Evolutionary conservation across 2,797 vertebrate species (phyloP).

Genomic region (Lagodon rhomboides): DNA sequence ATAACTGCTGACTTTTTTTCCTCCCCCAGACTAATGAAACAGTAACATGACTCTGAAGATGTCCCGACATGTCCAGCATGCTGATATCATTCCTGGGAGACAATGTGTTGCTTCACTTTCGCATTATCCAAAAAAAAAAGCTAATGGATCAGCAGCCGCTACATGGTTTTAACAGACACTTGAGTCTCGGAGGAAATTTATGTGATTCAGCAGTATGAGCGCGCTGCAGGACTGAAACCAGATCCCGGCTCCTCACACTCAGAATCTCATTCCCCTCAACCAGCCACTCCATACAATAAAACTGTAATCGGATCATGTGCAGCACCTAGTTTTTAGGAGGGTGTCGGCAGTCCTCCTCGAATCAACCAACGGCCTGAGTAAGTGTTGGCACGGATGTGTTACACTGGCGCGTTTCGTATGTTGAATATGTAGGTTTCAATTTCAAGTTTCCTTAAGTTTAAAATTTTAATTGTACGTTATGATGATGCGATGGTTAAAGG

Average conservation of each 20-base stretch:
- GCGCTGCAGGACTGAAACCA: slow-evolving; percentile 77
- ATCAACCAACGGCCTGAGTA: neutral
- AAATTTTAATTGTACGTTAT: too few species aligned
- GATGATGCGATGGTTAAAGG: too few species aligned
- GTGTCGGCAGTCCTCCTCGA: slow-evolving; percentile 48
- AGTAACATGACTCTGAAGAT: neutral
- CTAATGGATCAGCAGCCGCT: slow-evolving; percentile 43
- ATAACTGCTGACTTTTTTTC: neutral
- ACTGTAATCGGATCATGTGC: slow-evolving; percentile 68
- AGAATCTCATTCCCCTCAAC: slow-evolving; percentile 67
- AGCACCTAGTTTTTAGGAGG: slow-evolving; percentile 53
- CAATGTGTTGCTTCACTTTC: slow-evolving; percentile 18
- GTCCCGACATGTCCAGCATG: neutral
- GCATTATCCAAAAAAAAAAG: slow-evolving; percentile 12
- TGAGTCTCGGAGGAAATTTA: slow-evolving; percentile 51
- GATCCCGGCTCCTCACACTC: slow-evolving; percentile 69
- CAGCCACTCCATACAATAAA: slow-evolving; percentile 53
- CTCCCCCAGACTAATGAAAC: neutral
- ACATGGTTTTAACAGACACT: slow-evolving; percentile 45
- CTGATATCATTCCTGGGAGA: neutral
- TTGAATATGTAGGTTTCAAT: too few species aligned
- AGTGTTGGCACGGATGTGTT: too few species aligned
- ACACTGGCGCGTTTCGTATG: too few species aligned
- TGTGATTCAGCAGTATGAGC: slow-evolving; percentile 78
- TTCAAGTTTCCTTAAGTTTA: too few species aligned